phyloP scores from a whole-genome alignment of 2,113 vertebrate species.

The Caracal caracal region DNA sequence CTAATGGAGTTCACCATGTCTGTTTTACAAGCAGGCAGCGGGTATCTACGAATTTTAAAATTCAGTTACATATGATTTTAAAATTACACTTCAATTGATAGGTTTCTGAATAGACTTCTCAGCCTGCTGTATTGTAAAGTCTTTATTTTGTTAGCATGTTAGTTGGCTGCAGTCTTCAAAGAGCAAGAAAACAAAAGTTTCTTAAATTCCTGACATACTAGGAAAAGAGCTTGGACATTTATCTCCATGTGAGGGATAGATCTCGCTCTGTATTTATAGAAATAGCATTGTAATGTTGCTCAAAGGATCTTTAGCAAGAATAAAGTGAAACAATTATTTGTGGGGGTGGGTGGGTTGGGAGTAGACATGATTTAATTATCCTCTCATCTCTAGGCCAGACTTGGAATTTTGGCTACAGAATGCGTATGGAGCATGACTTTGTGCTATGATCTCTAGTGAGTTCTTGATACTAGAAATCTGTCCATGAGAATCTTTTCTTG shows the following conservation, averaged over 20 bases:
- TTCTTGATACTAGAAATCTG: conserved; percentile 70
- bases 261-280: conserved; percentile 26
- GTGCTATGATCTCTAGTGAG: conserved; percentile 55
- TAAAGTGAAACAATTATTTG: conserved; percentile 57
- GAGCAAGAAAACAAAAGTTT: conserved; percentile 42
- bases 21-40: not conserved
- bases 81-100: not conserved
- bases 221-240: conserved; percentile 12
- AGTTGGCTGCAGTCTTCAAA: not conserved
- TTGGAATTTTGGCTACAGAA: conserved; percentile 57
- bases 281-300: conserved; percentile 34
- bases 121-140: not conserved
- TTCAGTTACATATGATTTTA: not conserved
- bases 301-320: conserved; percentile 48
- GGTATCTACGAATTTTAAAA: conserved; percentile 1
- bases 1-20: not conserved
- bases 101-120: not conserved
- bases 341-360: not conserved
- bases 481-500: conserved; percentile 63
- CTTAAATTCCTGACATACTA: conserved; percentile 35
- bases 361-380: conserved; percentile 53
- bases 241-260: conserved; percentile 44
- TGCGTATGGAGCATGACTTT: conserved; percentile 16
- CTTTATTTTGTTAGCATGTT: not conserved
- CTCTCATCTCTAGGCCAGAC: not conserved